These are phyloP conservation scores for Lichenostomus cassidix DNA, from an alignment of 2,113 vertebrate genomes.

Conservation along the genomic window DNA sequence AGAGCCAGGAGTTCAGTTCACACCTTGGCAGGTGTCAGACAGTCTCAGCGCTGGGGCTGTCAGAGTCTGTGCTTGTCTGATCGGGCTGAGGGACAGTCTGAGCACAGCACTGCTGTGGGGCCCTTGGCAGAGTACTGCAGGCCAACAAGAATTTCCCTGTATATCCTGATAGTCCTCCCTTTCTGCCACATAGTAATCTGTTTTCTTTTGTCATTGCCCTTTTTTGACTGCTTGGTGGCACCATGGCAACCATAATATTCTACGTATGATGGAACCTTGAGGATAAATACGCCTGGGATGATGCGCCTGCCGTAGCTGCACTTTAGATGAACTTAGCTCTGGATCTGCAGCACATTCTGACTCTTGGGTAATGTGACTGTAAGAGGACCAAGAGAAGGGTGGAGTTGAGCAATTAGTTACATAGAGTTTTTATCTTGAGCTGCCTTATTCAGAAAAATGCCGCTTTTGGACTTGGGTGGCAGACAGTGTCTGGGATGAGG, in stretches of 20 bases:
- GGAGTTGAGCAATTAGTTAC: neutral
- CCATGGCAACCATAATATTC: neutral
- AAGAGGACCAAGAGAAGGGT: neutral
- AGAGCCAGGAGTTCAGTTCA: neutral
- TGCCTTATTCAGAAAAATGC: neutral
- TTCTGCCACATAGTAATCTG: neutral
- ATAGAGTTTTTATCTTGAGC: neutral
- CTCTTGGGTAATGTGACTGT: neutral
- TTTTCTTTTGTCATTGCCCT: neutral
- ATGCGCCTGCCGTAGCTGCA: neutral
- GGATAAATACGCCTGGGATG: neutral
- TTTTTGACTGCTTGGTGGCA: neutral
- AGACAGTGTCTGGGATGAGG: neutral
- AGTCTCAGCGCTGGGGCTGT: fast-evolving
- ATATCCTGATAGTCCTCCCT: neutral
- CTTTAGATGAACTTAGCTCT: neutral
- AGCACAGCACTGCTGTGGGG: neutral
- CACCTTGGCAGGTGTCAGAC: neutral
- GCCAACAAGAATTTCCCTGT: neutral
- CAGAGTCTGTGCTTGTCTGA: neutral
- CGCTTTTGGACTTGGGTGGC: neutral
- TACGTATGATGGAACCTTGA: neutral
- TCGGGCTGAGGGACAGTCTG: neutral
- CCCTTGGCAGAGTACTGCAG: neutral
- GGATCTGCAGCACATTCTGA: neutral